These are phyloP conservation scores for Apteryx mantelli DNA, from an alignment of 2,113 vertebrate species.

Conservation along the genomic window DNA sequence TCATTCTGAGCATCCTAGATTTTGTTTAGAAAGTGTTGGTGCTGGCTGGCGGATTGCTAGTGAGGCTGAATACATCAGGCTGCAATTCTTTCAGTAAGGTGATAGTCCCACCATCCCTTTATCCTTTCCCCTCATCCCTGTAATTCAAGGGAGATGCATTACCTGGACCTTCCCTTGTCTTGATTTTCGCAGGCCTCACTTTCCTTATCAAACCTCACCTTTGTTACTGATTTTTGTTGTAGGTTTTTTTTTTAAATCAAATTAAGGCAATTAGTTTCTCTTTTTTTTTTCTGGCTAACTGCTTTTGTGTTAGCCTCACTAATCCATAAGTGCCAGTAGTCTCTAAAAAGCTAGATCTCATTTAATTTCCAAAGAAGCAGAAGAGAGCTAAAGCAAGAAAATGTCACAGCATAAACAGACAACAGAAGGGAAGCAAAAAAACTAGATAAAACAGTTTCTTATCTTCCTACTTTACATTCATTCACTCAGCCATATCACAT, in stretches of 20 bases:
- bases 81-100: neutral
- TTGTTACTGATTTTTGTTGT: neutral
- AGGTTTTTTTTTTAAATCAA: neutral
- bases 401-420: slow-evolving; percentile 71
- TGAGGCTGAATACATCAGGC: neutral
- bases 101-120: neutral
- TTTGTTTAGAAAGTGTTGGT: slow-evolving; percentile 41
- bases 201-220: neutral
- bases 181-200: neutral
- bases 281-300: slow-evolving; percentile 24
- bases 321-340: slow-evolving; percentile 67
- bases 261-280: neutral
- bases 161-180: neutral
- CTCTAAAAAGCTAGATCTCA: slow-evolving; percentile 52
- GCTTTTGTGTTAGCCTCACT: slow-evolving; percentile 31
- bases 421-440: slow-evolving; percentile 66
- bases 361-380: slow-evolving; percentile 70
- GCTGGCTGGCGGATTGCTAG: slow-evolving; percentile 53
- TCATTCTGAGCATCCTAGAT: slow-evolving; percentile 46
- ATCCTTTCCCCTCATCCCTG: neutral
- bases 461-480: slow-evolving; percentile 63
- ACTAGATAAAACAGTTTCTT: slow-evolving; percentile 65
- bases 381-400: slow-evolving; percentile 73
- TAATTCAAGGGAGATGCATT: neutral
- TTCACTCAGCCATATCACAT: slow-evolving; percentile 54